These are phyloP conservation scores for Cerastis leucographa DNA, from an alignment of 2,888 invertebrate species.

Conservation along the genomic window DNA sequence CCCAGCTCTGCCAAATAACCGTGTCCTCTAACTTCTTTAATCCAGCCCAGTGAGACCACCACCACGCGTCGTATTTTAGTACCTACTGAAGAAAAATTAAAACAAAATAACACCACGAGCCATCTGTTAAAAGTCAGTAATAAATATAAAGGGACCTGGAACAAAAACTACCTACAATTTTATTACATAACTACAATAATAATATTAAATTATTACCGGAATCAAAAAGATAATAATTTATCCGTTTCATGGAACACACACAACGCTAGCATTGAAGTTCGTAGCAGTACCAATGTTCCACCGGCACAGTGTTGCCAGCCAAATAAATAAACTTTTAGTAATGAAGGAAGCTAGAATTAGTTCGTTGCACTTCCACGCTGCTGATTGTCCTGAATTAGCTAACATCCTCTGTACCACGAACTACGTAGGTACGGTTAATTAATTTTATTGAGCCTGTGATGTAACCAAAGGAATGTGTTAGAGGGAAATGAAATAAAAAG, in stretches of 20 bases:
- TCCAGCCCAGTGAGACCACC: not conserved
- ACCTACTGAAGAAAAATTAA: not conserved
- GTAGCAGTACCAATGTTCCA: constrained; percentile 4
- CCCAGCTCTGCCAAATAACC: not conserved
- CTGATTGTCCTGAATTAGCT: constrained; percentile 87
- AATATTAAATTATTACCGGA: constrained; percentile 55
- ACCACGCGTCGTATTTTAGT: not conserved
- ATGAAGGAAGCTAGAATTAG: constrained; percentile 78
- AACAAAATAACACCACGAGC: constrained; percentile 33
- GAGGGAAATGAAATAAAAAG: not conserved
- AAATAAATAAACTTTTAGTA: constrained; percentile 61
- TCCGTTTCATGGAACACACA: constrained; percentile 61
- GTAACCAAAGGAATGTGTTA: constrained; percentile 31
- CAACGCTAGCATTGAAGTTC: constrained; percentile 44
- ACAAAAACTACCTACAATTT: constrained; percentile 48
- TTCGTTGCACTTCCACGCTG: constrained; percentile 86
- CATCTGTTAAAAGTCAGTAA: constrained; percentile 50
- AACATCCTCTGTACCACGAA: constrained; percentile 72
- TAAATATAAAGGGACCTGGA: constrained; percentile 47
- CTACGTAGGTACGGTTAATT: constrained; percentile 33
- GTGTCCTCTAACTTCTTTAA: not conserved
- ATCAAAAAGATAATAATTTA: constrained; percentile 60
- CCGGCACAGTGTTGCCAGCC: constrained; percentile 30
- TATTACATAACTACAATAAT: constrained; percentile 55
- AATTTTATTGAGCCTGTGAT: constrained; percentile 24